Evolutionary conservation across 2,888 invertebrate genomes (phyloP).

Genomic region (Apodemia duryi): DNA sequence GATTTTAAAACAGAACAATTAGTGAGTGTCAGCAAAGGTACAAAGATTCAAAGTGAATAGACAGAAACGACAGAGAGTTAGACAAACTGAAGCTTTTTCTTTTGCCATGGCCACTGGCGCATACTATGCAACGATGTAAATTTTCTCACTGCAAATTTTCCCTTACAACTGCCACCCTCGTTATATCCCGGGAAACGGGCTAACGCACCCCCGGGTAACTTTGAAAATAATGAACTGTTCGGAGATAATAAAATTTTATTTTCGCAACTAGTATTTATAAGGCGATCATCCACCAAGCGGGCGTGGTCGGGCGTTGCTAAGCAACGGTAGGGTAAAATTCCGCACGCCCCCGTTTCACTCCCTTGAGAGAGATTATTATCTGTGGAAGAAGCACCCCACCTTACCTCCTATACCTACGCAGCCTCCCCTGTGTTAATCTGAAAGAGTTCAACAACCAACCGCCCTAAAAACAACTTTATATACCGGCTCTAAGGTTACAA

Average conservation of each 20-base stretch:
- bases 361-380: constrained; percentile 66
- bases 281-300: constrained; percentile 64
- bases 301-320: constrained; percentile 64
- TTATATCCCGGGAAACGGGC: constrained; percentile 46
- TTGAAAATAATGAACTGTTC: constrained; percentile 65
- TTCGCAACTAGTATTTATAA: constrained; percentile 62
- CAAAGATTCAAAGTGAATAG: constrained; percentile 9
- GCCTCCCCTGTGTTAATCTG: constrained; percentile 57
- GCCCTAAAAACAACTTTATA: constrained; percentile 43
- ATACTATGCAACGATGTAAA: constrained; percentile 39
- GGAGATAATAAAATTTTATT: constrained; percentile 72
- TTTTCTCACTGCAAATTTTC: constrained; percentile 31
- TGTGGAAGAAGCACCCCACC: constrained; percentile 62
- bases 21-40: neutral
- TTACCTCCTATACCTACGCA: constrained; percentile 56
- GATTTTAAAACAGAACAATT: neutral
- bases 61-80: neutral
- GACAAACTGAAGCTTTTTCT: neutral
- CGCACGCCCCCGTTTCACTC: constrained; percentile 65
- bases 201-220: constrained; percentile 48
- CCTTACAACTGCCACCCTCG: constrained; percentile 45
- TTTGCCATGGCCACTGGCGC: constrained; percentile 8
- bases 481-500: constrained; percentile 31
- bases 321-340: constrained; percentile 46
- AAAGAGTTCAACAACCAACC: constrained; percentile 61